These are phyloP conservation scores for Clepsis dumicolana DNA, from an alignment of 2,888 invertebrate genomes.

Conservation along the genomic window DNA sequence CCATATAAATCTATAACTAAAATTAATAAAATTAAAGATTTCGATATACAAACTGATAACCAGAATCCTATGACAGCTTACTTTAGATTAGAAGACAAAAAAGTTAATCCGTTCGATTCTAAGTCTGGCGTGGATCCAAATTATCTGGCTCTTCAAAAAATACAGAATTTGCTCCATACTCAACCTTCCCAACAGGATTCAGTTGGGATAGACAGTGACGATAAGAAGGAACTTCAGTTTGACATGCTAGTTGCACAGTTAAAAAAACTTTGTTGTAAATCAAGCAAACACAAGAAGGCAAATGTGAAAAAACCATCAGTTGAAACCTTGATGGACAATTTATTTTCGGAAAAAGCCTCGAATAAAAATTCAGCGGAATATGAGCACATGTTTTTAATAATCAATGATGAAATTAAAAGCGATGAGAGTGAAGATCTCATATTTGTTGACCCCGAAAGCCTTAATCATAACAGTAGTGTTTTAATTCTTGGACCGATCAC, in stretches of 20 bases:
- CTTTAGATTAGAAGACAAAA: slow-evolving; percentile 69
- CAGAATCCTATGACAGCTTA: slow-evolving; percentile 54
- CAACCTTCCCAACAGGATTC: slow-evolving; percentile 54
- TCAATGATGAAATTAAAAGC: slow-evolving; percentile 77
- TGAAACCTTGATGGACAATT: slow-evolving; percentile 51
- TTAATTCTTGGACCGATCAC: slow-evolving; percentile 76
- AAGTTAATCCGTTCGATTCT: slow-evolving; percentile 59
- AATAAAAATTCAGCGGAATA: slow-evolving; percentile 41
- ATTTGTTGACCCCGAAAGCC: slow-evolving; percentile 75
- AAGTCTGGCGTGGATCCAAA: slow-evolving; percentile 58
- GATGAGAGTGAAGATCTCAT: slow-evolving; percentile 70
- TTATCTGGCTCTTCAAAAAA: slow-evolving; percentile 66
- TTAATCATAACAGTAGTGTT: slow-evolving; percentile 73
- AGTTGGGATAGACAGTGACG: slow-evolving; percentile 58
- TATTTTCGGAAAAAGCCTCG: slow-evolving; percentile 46
- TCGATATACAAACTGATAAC: slow-evolving; percentile 49
- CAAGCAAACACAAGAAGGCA: slow-evolving; percentile 52
- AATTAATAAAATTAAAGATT: slow-evolving; percentile 45
- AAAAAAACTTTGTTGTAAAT: slow-evolving; percentile 76
- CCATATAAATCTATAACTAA: background rate
- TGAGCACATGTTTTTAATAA: slow-evolving; percentile 76
- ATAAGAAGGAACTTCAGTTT: slow-evolving; percentile 72
- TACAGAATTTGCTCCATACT: slow-evolving; percentile 67
- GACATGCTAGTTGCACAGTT: slow-evolving; percentile 75
- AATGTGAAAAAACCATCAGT: slow-evolving; percentile 49